Evolutionary conservation across 2,797 vertebrate genomes (phyloP), one percentile per base, ranked within the genome.

Genomic region (Trachurus trachurus): DNA sequence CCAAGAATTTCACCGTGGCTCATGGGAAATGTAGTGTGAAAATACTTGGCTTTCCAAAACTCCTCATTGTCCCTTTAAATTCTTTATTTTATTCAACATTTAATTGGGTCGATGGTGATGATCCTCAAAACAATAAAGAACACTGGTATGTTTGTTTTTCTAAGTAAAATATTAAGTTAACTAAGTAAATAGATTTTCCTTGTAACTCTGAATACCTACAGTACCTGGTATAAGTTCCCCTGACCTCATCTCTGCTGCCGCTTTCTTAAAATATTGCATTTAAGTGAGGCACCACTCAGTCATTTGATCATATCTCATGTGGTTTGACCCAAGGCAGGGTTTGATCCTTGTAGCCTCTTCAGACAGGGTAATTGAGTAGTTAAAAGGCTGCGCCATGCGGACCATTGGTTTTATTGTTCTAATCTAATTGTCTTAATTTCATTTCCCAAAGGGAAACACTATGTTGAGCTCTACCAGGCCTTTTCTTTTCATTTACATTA

Each of bases 341-440:
- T 66, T 81, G 56, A 84, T 85, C 66, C 57, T 37, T 2, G 16
- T 57, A 81, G 78, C 72, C 78, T 80, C 71, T 83, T 61, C 73
- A 69, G 37, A 50, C 47, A n/a, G 42, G 31, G 26, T 85, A 88
- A 88, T 86, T 89, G 61, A 88, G 84, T 82, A 73, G 71, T 88
- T 87, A 78, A 88, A 90, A 87, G 75, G 61, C 72, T 76, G 64
- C 67, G 72, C 68, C 53, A 66, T 58, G 76, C 87, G 83, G 80
- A 76, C 34, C 53, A 69, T 62, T 60, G 73, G 21, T 76, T 83
- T 88, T 89, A 86, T 86, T 84, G 75, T 87, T 86, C 65, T 87
- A 89, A 93, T 92, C 77, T 76, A 88, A 92, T 92, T 83, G 73
- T 21, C 16, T 44, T 89, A 74, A 92, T 89, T 85, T 74, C 56